These are phyloP conservation scores for Nephrotoma flavescens DNA, from an alignment of 2,888 invertebrate genomes.

Conservation along the genomic window DNA sequence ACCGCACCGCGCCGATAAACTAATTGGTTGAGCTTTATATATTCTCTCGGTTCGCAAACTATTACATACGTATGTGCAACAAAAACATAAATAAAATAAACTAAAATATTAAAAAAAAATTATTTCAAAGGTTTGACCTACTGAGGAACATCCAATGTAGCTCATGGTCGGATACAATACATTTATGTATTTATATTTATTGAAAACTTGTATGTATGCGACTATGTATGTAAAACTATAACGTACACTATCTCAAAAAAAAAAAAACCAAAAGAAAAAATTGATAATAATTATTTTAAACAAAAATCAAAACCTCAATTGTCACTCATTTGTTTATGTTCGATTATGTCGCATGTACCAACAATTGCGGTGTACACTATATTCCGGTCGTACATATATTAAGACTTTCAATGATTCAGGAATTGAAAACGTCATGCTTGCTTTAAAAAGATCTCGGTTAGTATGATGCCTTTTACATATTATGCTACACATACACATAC, in stretches of 20 bases:
- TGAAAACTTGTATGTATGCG: background rate
- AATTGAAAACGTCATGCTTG: background rate
- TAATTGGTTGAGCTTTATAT: background rate
- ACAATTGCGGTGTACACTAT: background rate
- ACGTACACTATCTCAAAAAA: background rate
- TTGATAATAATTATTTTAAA: background rate
- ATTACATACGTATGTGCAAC: background rate
- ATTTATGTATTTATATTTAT: background rate
- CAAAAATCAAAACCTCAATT: background rate
- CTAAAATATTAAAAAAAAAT: slow-evolving; percentile 1
- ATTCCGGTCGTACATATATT: background rate
- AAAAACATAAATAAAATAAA: background rate
- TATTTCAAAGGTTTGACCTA: slow-evolving; percentile 5
- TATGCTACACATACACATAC: background rate
- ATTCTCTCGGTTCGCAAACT: background rate
- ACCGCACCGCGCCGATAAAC: background rate
- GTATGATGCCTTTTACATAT: background rate
- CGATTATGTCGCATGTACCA: background rate
- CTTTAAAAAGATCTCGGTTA: background rate
- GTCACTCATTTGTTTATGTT: background rate
- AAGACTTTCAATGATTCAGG: background rate
- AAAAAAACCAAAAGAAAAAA: background rate
- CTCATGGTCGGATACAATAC: slow-evolving; percentile 5
- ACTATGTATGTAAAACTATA: background rate
- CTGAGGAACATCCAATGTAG: slow-evolving; percentile 5